Base-by-base conservation (phyloP, 2,113 vertebrate genomes). In the Pyxicephalus adspersus region DNA sequence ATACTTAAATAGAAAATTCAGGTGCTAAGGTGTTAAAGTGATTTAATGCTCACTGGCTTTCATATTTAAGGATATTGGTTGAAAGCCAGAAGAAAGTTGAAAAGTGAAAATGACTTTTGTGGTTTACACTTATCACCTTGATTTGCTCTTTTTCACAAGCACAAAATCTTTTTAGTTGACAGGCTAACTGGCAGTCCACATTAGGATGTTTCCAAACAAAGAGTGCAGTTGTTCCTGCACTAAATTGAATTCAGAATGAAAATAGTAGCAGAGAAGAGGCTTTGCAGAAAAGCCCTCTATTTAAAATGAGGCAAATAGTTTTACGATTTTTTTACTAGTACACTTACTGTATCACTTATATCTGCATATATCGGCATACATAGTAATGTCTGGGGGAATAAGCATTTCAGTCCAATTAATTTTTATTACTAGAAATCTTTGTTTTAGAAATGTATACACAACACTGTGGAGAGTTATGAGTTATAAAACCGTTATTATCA, bases 81-180 rank as follows among this genome's bases (percentile, higher is more conserved):
- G 28, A 2, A 25, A 82, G 80, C 80, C 80, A 82, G 9, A 64
- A 82, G 60, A 66, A 82, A 65, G 71, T 75, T 75, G n/a, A 63
- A 50, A 82, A 82, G 80, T 75, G 71, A 75, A 82, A 82, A 82
- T 75, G 60, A 82, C 70, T 82, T 75, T 82, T 82, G 71, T 74
- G 79, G 79, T 75, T 82, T 82, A 74, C 75, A 82, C 80, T 75
- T 82, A 82, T 82, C 70, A 82, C 80, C 80, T 82, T 82, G 80
- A 82, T 82, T 82, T 82, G 70, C 70, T 75, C 71, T 82, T 75
- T 75, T 82, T 71, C 80, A 74, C 80, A 82, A 75, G 71, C 61
- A 66, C 61, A 82, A 82, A 82, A 82, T 82, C 80, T 82, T 66
- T 66, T 82, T 75, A 75, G 63, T 82, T 82, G 80, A 82, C 60